Conservation (phyloP, 2,113 vertebrate species). For the Oreochromis spilurus region DNA sequence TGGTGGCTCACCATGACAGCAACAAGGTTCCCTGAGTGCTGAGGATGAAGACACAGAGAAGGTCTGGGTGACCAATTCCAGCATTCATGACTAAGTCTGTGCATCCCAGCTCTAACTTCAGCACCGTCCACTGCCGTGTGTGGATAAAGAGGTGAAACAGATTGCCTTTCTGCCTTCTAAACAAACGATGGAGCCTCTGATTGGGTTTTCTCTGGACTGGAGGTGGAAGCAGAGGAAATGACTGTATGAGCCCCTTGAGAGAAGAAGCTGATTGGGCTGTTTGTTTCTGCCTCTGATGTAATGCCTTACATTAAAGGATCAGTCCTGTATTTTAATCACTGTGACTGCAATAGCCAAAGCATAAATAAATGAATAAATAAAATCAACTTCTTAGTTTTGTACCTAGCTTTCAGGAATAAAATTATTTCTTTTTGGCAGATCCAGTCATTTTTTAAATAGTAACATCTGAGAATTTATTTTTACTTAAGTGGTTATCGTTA, state of each 20-base stretch:
- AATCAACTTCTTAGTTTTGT: not conserved
- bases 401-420: not conserved
- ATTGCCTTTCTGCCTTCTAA: not conserved
- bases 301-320: not conserved
- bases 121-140: accelerated
- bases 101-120: not conserved
- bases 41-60: not conserved
- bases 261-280: not conserved
- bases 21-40: not conserved
- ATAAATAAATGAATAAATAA: not conserved
- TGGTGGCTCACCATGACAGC: not conserved
- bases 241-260: not conserved
- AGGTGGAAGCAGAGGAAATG: not conserved
- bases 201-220: not conserved
- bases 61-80: not conserved
- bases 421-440: not conserved
- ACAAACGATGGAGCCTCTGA: not conserved
- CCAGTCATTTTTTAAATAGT: not conserved
- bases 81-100: not conserved
- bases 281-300: conserved; percentile 1
- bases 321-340: not conserved
- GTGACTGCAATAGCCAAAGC: not conserved
- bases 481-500: not conserved
- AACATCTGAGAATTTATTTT: not conserved
- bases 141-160: not conserved